Conservation (phyloP, 2,888 invertebrate genomes). For the Rhamnusium bicolor region DNA sequence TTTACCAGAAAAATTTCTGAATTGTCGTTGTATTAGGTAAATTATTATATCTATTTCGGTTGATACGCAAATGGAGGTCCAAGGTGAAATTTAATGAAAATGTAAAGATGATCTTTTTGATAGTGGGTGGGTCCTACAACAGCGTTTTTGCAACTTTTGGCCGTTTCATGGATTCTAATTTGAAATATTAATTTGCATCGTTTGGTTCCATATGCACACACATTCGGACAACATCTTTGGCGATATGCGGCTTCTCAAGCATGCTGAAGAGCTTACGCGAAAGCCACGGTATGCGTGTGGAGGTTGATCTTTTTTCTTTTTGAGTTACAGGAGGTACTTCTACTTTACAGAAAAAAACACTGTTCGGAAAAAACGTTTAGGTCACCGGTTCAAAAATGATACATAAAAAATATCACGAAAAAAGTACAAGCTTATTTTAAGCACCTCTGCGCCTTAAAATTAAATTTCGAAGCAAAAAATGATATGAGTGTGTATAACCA, state of each 20-base stretch:
- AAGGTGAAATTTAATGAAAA: constrained; percentile 31
- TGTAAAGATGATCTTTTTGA: constrained; percentile 19
- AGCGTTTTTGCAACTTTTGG: constrained; percentile 61
- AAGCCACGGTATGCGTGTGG: constrained; percentile 62
- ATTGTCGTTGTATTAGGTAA: background rate
- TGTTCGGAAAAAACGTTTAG: constrained; percentile 73
- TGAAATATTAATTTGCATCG: constrained; percentile 59
- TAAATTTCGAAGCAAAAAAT: constrained; percentile 74
- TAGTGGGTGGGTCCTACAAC: constrained; percentile 33
- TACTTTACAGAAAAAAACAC: constrained; percentile 68
- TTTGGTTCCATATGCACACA: constrained; percentile 73
- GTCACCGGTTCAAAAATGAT: constrained; percentile 74
- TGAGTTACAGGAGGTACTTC: constrained; percentile 68
- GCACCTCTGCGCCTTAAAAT: constrained; percentile 84
- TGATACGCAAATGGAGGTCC: background rate
- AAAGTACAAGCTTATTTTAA: constrained; percentile 83
- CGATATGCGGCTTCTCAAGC: constrained; percentile 53
- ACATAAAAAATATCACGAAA: constrained; percentile 75
- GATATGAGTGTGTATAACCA: constrained; percentile 77
- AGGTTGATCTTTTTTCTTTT: constrained; percentile 64
- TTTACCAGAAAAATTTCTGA: constrained; percentile 23
- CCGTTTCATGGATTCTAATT: constrained; percentile 63
- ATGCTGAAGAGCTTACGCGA: constrained; percentile 47
- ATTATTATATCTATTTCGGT: background rate
- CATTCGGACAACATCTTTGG: constrained; percentile 68